Conservation (phyloP, 2,888 invertebrate species). For the Oscheius sp. region DNA sequence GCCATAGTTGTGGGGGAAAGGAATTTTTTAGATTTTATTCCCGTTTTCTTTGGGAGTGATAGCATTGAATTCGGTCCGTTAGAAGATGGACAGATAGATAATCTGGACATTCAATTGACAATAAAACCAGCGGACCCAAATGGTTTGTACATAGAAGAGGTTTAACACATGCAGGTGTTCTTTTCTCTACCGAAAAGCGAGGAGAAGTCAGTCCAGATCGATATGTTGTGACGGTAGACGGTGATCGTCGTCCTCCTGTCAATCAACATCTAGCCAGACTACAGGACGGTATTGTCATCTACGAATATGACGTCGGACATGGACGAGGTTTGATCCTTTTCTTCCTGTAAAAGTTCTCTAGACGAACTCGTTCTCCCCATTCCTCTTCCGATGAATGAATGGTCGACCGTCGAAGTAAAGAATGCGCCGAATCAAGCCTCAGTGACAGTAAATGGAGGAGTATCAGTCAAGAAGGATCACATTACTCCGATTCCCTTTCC, state of each 20-base stretch:
- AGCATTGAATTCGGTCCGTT: slow-evolving; percentile 59
- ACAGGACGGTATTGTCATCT: slow-evolving; percentile 53
- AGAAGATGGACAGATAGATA: slow-evolving; percentile 48
- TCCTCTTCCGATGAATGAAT: slow-evolving; percentile 45
- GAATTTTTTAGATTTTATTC: slow-evolving; percentile 66
- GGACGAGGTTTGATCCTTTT: slow-evolving; percentile 42
- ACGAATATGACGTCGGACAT: slow-evolving; percentile 59
- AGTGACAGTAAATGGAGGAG: slow-evolving; percentile 12
- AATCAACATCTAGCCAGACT: slow-evolving; percentile 42
- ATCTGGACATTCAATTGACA: slow-evolving; percentile 53
- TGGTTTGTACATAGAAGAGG: not conserved
- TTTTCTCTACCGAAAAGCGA: slow-evolving; percentile 31
- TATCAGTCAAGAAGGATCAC: slow-evolving; percentile 6
- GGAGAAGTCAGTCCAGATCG: slow-evolving; percentile 14
- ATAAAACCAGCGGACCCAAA: slow-evolving; percentile 25
- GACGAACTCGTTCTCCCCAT: slow-evolving; percentile 41
- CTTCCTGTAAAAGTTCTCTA: not conserved
- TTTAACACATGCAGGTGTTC: slow-evolving; percentile 17
- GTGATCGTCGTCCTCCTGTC: slow-evolving; percentile 25
- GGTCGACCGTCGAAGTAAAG: slow-evolving; percentile 52
- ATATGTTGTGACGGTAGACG: not conserved
- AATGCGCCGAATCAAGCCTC: slow-evolving; percentile 38
- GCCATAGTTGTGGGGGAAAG: no score
- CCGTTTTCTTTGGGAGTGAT: slow-evolving; percentile 53
- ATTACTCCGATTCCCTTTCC: not conserved